These are phyloP conservation scores for Mactra quadrangularis DNA, from an alignment of 1,140 invertebrate genomes.

Conservation along the genomic window DNA sequence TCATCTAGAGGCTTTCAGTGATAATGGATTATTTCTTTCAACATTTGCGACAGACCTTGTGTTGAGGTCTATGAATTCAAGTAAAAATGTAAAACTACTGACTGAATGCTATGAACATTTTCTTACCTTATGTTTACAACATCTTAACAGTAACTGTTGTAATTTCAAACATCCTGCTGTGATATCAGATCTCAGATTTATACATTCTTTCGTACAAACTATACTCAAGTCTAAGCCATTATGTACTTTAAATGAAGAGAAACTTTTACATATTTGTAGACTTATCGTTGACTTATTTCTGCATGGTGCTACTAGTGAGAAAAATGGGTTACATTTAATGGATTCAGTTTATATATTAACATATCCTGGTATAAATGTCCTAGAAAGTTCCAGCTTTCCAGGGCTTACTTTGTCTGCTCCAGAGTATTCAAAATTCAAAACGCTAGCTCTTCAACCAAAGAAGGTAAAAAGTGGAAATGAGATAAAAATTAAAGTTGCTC, in stretches of 20 bases:
- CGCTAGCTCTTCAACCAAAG: slow-evolving; percentile 6
- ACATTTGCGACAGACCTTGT: slow-evolving; percentile 56
- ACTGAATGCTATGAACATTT: slow-evolving; percentile 62
- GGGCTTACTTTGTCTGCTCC: slow-evolving; percentile 66
- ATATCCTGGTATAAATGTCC: slow-evolving; percentile 29
- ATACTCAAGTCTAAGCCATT: slow-evolving; percentile 62
- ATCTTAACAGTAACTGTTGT: slow-evolving; percentile 58
- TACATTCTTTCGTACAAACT: slow-evolving; percentile 63
- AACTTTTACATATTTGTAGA: slow-evolving; percentile 50
- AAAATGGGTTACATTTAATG: not conserved
- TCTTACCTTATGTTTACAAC: slow-evolving; percentile 36
- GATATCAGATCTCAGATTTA: slow-evolving; percentile 59
- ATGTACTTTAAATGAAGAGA: slow-evolving; percentile 34
- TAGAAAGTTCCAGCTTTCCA: slow-evolving; percentile 30
- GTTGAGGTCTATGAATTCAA: slow-evolving; percentile 44
- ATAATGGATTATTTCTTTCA: slow-evolving; percentile 66
- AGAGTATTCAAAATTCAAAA: slow-evolving; percentile 51
- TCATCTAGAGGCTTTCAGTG: slow-evolving; percentile 63
- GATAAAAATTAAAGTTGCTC: slow-evolving; percentile 58
- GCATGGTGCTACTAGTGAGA: slow-evolving; percentile 54
- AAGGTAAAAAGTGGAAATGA: not conserved
- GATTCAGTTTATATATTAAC: slow-evolving; percentile 62
- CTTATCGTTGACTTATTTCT: slow-evolving; percentile 68
- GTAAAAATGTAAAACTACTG: slow-evolving; percentile 42
- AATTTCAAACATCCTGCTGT: slow-evolving; percentile 45